phyloP scores from a whole-genome alignment of 2,113 vertebrate species.

The Sinocyclocheilus rhinocerous region DNA sequence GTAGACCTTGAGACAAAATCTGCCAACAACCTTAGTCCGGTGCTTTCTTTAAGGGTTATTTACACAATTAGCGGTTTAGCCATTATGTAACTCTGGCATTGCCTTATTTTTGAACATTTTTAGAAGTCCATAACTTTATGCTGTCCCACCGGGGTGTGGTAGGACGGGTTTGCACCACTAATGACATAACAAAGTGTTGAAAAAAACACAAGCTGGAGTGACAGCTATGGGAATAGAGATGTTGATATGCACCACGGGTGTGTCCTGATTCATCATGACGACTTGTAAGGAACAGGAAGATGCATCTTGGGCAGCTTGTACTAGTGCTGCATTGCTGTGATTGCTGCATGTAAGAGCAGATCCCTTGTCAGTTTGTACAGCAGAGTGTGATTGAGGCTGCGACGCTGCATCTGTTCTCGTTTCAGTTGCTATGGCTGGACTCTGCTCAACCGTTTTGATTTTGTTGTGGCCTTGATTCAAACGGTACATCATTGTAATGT shows the following conservation, averaged over 20 bases:
- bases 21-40: background rate
- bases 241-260: background rate
- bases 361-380: background rate
- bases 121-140: background rate
- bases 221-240: conserved; percentile 15
- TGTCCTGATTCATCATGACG: background rate
- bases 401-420: background rate
- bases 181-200: conserved; percentile 2
- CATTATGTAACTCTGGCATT: background rate
- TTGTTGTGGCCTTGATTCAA: background rate
- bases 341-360: background rate
- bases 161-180: background rate
- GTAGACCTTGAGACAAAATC: background rate
- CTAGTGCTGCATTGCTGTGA: background rate
- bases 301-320: background rate
- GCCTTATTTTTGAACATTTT: background rate
- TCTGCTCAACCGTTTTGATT: background rate
- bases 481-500: background rate
- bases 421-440: background rate
- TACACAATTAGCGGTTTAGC: background rate
- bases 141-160: background rate
- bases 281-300: background rate
- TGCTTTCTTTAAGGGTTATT: background rate
- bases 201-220: background rate
- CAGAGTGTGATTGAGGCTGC: background rate